Evolutionary conservation across 2,113 vertebrate genomes (phyloP).

Genomic region (Steatornis caripensis): DNA sequence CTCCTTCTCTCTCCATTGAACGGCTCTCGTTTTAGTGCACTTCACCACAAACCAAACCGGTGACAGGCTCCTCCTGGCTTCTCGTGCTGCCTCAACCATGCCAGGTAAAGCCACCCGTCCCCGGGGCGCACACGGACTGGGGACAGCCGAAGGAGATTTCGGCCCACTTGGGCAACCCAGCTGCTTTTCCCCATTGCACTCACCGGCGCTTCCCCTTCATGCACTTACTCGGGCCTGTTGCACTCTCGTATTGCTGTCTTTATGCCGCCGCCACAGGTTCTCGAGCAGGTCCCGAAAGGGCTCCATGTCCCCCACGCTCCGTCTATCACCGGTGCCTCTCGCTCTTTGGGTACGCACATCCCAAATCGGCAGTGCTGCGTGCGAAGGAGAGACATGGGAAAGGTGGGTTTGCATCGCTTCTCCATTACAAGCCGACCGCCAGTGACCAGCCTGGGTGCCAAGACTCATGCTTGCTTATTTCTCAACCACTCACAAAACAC

Average conservation of each 20-base stretch:
- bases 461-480: background rate
- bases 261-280: constrained; percentile 93
- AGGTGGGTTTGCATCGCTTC: background rate
- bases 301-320: constrained; percentile 97
- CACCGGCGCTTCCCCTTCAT: rapidly evolving
- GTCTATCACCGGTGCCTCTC: constrained; percentile 76
- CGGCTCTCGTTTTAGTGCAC: background rate
- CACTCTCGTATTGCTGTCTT: constrained; percentile 91
- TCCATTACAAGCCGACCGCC: rapidly evolving
- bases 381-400: constrained; percentile 4
- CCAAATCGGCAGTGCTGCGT: constrained; percentile 93
- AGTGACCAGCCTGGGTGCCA: background rate
- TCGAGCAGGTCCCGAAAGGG: constrained; percentile 91
- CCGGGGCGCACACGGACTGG: rapidly evolving
- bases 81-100: background rate
- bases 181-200: background rate
- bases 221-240: constrained; percentile 92
- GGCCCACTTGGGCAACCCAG: background rate
- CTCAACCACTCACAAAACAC: background rate
- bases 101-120: background rate
- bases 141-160: background rate
- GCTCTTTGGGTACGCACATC: constrained; percentile 88
- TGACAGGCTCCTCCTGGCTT: background rate
- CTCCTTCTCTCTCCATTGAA: background rate
- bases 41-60: background rate